Percentiles rank a stretch among this genome's conserved stretches.
Evolutionary conservation across 2,888 invertebrate genomes (phyloP).

Genomic region (Tethea ocularis): DNA sequence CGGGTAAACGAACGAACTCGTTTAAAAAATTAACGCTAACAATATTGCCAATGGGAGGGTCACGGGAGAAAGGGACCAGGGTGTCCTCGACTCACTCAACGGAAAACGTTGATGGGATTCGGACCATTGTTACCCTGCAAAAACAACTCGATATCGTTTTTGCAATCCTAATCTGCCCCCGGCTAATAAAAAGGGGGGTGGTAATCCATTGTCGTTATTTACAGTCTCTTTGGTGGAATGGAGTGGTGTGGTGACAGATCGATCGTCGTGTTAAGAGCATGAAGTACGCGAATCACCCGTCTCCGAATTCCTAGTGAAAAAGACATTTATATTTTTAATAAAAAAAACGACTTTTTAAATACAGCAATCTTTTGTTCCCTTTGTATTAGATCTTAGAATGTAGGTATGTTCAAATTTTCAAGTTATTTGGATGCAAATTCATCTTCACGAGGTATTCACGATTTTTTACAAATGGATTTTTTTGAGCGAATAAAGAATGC

Average conservation of each 20-base stretch:
- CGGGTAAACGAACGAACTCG: conserved; percentile 22
- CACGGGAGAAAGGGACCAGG: conserved; percentile 35
- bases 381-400: too few relatives aligned
- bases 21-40: conserved; percentile 45
- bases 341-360: too few relatives aligned
- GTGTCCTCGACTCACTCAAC: conserved; percentile 48
- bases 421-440: too few relatives aligned
- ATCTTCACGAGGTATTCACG: too few relatives aligned
- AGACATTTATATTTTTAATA: too few relatives aligned
- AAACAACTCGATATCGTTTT: conserved; percentile 66
- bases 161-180: conserved; percentile 60
- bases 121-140: conserved; percentile 57
- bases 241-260: conserved; percentile 44
- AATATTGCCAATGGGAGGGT: conserved; percentile 48
- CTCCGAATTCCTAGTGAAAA: too few relatives aligned
- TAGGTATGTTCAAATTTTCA: too few relatives aligned
- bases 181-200: conserved; percentile 58
- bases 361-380: too few relatives aligned
- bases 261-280: conserved; percentile 35
- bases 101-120: conserved; percentile 67
- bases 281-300: too few relatives aligned
- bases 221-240: conserved; percentile 50
- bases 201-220: conserved; percentile 68
- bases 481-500: too few relatives aligned
- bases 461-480: too few relatives aligned